Conservation (phyloP, 1,140 invertebrate species). For the Parapsyche elsis region DNA sequence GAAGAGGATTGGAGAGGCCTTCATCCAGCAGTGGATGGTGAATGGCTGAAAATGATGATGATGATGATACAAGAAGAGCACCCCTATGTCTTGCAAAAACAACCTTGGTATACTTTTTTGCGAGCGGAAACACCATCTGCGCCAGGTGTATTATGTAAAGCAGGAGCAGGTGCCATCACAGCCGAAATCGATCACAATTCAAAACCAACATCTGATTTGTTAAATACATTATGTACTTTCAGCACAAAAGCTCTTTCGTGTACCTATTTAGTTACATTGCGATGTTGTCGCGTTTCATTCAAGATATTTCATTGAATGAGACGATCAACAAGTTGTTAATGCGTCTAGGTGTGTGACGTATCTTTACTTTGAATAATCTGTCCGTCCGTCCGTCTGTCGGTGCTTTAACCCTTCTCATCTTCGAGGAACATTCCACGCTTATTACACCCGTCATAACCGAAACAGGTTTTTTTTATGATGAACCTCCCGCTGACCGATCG, state of each 20-base stretch:
- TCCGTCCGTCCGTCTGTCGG: conserved; percentile 17
- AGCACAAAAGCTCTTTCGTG: no score
- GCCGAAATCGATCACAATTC: background rate
- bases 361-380: conserved; percentile 4
- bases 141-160: conserved; percentile 12
- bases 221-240: background rate
- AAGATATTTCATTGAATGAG: no score
- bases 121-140: conserved; percentile 27
- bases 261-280: no score
- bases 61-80: no score
- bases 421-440: conserved; percentile 34
- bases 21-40: no score
- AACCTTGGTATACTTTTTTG: background rate
- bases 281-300: no score
- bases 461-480: conserved; percentile 33
- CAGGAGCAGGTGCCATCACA: conserved; percentile 11
- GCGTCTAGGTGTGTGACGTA: no score
- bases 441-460: conserved; percentile 35
- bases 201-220: background rate
- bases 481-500: background rate
- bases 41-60: no score
- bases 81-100: no score
- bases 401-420: conserved; percentile 11
- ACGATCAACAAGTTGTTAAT: no score
- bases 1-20: no score